Conservation (phyloP, 2,888 invertebrate genomes). For the Phorcus lineatus region DNA sequence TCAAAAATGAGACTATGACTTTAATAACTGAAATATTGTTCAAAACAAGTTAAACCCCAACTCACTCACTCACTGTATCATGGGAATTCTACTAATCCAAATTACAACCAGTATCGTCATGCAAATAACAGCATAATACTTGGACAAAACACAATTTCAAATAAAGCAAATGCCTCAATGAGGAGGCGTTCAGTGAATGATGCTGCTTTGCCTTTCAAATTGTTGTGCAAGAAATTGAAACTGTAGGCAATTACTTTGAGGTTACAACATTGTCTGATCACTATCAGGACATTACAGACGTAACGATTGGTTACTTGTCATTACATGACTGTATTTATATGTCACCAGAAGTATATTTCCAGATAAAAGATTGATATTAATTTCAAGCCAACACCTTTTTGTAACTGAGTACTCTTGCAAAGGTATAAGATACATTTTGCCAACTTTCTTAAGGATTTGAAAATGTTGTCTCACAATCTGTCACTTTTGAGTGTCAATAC, state of each 20-base stretch:
- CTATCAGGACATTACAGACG: too few relatives aligned
- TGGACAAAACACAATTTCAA: neutral
- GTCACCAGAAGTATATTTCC: too few relatives aligned
- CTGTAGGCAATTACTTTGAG: too few relatives aligned
- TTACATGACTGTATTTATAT: too few relatives aligned
- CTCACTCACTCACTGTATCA: constrained; percentile 19
- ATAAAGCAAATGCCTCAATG: neutral
- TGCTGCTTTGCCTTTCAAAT: neutral
- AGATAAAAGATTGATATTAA: too few relatives aligned
- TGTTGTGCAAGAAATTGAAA: neutral
- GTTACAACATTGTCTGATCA: neutral
- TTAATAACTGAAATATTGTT: constrained; percentile 16
- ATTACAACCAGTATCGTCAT: constrained; percentile 13
- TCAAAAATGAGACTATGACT: neutral
- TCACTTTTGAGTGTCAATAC: neutral
- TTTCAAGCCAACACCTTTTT: too few relatives aligned
- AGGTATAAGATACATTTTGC: too few relatives aligned
- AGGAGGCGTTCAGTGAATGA: neutral
- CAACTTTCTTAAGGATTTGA: too few relatives aligned
- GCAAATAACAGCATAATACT: constrained; percentile 24
- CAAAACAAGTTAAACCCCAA: constrained; percentile 27
- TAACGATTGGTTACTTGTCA: too few relatives aligned
- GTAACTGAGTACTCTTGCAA: too few relatives aligned
- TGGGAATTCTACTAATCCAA: constrained; percentile 17
- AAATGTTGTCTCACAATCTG: too few relatives aligned